These are phyloP conservation scores for Amiota communis DNA, from an alignment of 2,888 invertebrate genomes.

Conservation along the genomic window DNA sequence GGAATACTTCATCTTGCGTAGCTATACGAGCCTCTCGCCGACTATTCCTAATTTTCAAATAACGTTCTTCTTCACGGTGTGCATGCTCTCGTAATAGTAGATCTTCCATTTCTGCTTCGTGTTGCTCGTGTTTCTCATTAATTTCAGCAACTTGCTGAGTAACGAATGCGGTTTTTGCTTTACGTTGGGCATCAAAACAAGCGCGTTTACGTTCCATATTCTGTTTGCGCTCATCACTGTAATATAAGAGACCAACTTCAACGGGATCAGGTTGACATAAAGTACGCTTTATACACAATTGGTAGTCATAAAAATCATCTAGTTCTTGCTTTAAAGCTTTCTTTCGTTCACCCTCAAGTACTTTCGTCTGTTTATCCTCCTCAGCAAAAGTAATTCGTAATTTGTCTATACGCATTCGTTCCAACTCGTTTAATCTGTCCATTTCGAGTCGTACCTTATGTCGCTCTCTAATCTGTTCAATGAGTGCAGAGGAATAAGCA, in stretches of 20 bases:
- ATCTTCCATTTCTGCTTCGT: not conserved
- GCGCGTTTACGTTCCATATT: not conserved
- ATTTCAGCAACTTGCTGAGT: not conserved
- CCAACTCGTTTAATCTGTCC: not conserved
- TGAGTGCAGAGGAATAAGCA: not conserved
- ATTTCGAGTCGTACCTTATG: not conserved
- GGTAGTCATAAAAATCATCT: not conserved
- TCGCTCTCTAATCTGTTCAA: not conserved
- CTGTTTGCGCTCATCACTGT: not conserved
- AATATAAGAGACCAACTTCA: not conserved
- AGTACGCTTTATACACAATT: not conserved
- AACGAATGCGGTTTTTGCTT: not conserved
- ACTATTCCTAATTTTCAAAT: not conserved
- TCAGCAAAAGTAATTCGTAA: not conserved
- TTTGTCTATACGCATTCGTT: not conserved
- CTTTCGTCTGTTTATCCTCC: not conserved
- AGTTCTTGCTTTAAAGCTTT: not conserved
- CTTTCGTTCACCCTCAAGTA: not conserved
- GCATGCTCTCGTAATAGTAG: conserved; percentile 3
- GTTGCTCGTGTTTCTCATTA: not conserved
- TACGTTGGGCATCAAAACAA: not conserved
- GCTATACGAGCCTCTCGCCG: not conserved
- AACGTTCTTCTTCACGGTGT: not conserved
- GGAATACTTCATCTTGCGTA: not conserved
- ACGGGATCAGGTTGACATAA: not conserved